Conservation (phyloP, 2,888 invertebrate genomes). For the Lampropteryx suffumata region DNA sequence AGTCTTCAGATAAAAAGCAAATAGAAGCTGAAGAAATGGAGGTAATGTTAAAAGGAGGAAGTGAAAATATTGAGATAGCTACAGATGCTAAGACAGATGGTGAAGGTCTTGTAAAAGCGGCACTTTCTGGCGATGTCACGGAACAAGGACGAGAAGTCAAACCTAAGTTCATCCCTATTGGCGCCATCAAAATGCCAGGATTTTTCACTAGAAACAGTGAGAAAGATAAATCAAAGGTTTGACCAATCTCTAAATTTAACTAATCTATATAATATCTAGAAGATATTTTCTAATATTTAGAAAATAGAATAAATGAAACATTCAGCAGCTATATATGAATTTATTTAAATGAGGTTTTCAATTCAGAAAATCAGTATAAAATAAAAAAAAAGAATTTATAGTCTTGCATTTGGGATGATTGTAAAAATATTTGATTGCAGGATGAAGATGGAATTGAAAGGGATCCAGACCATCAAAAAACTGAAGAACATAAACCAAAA, state of each 20-base stretch:
- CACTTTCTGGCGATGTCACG: slow-evolving; percentile 79
- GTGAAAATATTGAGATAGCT: slow-evolving; percentile 71
- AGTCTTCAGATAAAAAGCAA: slow-evolving; percentile 85
- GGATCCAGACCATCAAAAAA: slow-evolving; percentile 64
- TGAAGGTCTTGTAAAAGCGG: slow-evolving; percentile 75
- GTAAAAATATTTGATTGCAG: slow-evolving; percentile 37
- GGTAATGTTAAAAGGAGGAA: slow-evolving; percentile 84
- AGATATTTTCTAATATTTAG: too few relatives aligned
- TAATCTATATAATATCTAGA: too few relatives aligned
- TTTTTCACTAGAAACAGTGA: slow-evolving; percentile 91
- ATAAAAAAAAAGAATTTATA: too few relatives aligned
- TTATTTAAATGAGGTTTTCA: too few relatives aligned
- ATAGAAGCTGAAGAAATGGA: slow-evolving; percentile 86
- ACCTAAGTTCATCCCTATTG: slow-evolving; percentile 92
- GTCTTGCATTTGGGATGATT: neutral
- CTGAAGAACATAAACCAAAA: slow-evolving; percentile 66
- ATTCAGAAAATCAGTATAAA: too few relatives aligned
- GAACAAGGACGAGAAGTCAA: slow-evolving; percentile 89
- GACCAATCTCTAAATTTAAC: too few relatives aligned
- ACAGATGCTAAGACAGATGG: slow-evolving; percentile 71
- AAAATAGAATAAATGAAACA: too few relatives aligned
- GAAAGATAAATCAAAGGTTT: slow-evolving; percentile 87
- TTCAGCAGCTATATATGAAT: too few relatives aligned
- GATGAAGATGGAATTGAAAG: slow-evolving; percentile 72
- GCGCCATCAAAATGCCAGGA: slow-evolving; percentile 94